phyloP scores from a whole-genome alignment of 2,113 vertebrate species.

The Agelaius tricolor region DNA sequence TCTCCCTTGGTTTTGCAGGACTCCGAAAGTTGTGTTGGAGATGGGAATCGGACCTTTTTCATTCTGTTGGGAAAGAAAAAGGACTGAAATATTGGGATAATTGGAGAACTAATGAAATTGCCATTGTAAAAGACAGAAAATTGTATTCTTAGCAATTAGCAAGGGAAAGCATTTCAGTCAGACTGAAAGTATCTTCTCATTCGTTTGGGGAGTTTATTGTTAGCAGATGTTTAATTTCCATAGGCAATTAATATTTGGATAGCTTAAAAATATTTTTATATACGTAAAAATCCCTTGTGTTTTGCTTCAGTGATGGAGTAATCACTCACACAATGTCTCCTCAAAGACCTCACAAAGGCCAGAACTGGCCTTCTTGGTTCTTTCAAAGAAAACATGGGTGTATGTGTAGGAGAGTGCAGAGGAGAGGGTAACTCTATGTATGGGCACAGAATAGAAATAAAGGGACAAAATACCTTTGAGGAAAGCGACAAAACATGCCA shows the following conservation, averaged over 20 bases:
- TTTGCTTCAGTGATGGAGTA: background rate
- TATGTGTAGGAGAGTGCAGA: background rate
- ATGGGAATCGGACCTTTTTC: background rate
- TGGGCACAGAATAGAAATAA: background rate
- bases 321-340: background rate
- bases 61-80: background rate
- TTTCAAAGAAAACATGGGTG: background rate
- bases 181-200: background rate
- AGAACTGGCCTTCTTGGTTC: background rate
- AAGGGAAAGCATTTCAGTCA: slow-evolving; percentile 8
- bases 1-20: background rate
- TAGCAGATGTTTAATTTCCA: slow-evolving; percentile 24
- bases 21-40: background rate
- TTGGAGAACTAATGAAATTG: background rate
- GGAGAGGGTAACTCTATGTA: background rate
- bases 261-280: background rate
- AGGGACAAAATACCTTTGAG: background rate
- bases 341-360: background rate
- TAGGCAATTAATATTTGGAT: slow-evolving; percentile 45
- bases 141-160: background rate
- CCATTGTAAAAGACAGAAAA: background rate
- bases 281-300: background rate
- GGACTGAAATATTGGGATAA: background rate
- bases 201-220: slow-evolving; percentile 7
- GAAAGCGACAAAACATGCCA: background rate